phyloP scores from a whole-genome alignment of 2,113 vertebrate genomes.

The Saimiri boliviensis region DNA sequence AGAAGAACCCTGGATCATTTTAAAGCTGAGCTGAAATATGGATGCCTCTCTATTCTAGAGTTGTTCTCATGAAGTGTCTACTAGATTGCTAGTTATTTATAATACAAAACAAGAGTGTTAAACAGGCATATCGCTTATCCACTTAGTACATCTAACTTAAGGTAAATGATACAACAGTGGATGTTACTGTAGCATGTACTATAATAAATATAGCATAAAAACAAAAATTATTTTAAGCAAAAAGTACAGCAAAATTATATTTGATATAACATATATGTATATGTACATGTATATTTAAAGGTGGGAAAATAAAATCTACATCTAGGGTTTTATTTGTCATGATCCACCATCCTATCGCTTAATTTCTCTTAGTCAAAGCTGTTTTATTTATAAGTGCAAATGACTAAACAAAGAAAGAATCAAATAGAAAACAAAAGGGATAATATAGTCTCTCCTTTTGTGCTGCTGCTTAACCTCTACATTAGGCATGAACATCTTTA shows the following conservation, averaged over 20 bases:
- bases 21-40: neutral
- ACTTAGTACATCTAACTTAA: neutral
- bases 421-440: neutral
- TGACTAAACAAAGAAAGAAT: neutral
- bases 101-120: neutral
- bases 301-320: neutral
- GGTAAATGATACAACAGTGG: neutral
- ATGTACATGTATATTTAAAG: neutral
- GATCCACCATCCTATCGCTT: neutral
- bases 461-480: neutral
- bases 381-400: neutral
- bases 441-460: neutral
- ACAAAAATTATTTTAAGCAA: neutral
- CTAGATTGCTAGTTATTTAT: neutral
- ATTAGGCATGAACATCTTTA: neutral
- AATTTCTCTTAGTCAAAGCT: neutral
- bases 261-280: neutral
- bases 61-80: neutral
- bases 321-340: neutral
- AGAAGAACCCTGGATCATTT: neutral
- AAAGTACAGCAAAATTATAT: neutral
- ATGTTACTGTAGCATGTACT: neutral
- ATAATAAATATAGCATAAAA: neutral
- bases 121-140: neutral
- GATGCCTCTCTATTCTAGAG: neutral